Evolutionary conservation across 2,888 invertebrate species (phyloP).

Genomic region (Helleia helle): DNA sequence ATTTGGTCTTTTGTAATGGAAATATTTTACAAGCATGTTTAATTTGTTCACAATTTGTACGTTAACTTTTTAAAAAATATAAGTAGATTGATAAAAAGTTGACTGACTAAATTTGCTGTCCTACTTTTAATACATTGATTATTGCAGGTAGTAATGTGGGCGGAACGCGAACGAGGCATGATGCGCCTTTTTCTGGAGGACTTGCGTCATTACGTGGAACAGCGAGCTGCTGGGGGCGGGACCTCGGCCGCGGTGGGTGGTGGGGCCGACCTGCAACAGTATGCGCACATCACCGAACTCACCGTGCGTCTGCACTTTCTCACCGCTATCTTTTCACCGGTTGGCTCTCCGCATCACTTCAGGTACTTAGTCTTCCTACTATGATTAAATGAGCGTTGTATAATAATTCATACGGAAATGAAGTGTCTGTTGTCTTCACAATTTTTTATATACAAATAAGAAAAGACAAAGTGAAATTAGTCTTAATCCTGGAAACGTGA

Average conservation of each 20-base stretch:
- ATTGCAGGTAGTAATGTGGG: constrained; percentile 87
- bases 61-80: too few species aligned
- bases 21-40: neutral
- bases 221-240: constrained; percentile 24
- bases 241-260: constrained; percentile 15
- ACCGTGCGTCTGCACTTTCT: constrained; percentile 94
- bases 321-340: constrained; percentile 91
- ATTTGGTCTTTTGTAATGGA: too few species aligned
- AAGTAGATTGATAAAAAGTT: too few species aligned
- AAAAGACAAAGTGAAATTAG: too few species aligned
- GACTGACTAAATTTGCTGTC: too few species aligned
- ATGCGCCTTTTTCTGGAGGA: constrained; percentile 94
- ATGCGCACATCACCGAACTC: constrained; percentile 87
- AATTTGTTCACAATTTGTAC: too few species aligned
- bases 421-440: too few species aligned
- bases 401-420: too few species aligned
- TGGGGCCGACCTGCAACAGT: constrained; percentile 44
- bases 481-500: too few species aligned
- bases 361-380: too few species aligned
- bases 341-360: constrained; percentile 92
- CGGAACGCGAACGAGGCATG: constrained; percentile 93
- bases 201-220: constrained; percentile 77
- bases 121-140: too few species aligned
- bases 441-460: neutral
- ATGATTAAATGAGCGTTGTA: too few species aligned